Conservation (phyloP, 2,113 vertebrate species). For the Stigmatopora argus region DNA sequence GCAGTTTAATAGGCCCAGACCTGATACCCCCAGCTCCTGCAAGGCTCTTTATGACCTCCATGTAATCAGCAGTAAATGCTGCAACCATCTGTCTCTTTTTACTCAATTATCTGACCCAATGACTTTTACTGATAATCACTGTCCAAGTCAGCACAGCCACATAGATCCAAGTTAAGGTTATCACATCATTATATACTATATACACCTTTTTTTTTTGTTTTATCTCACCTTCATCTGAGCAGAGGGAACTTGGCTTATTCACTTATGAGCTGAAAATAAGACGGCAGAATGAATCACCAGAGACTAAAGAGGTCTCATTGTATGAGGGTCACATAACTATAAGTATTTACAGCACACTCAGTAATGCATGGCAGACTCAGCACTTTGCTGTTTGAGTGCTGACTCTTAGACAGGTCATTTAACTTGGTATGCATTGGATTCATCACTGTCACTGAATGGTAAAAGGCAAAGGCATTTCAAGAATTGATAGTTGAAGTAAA, state of each 20-base stretch:
- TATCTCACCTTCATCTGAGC: slow-evolving; percentile 15
- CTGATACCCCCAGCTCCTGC: slow-evolving; percentile 54
- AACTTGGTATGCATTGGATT: slow-evolving; percentile 23
- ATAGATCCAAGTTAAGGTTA: slow-evolving; percentile 35
- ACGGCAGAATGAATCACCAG: slow-evolving; percentile 2
- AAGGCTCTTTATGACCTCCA: slow-evolving; percentile 64
- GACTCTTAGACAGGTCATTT: slow-evolving; percentile 22
- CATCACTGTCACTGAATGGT: slow-evolving; percentile 22
- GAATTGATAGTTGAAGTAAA: slow-evolving; percentile 27
- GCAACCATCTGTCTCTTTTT: slow-evolving; percentile 73
- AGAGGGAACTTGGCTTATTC: slow-evolving; percentile 10
- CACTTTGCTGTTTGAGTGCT: slow-evolving; percentile 13
- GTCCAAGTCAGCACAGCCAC: slow-evolving; percentile 56
- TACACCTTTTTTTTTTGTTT: slow-evolving; percentile 22
- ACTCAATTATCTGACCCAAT: slow-evolving; percentile 72
- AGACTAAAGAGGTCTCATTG: slow-evolving; percentile 7
- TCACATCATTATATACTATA: slow-evolving; percentile 38
- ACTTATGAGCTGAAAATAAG: slow-evolving; percentile 8
- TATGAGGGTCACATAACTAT: slow-evolving; percentile 4
- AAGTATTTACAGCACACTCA: slow-evolving; percentile 5
- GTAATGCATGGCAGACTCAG: slow-evolving; percentile 1
- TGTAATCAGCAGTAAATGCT: slow-evolving; percentile 75
- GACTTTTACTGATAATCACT: slow-evolving; percentile 67
- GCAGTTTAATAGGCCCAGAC: slow-evolving; percentile 59
- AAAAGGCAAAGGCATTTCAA: slow-evolving; percentile 34